These are phyloP conservation scores for Notarius quadriscutis DNA, from an alignment of 2,113 vertebrate genomes.

Conservation along the genomic window DNA sequence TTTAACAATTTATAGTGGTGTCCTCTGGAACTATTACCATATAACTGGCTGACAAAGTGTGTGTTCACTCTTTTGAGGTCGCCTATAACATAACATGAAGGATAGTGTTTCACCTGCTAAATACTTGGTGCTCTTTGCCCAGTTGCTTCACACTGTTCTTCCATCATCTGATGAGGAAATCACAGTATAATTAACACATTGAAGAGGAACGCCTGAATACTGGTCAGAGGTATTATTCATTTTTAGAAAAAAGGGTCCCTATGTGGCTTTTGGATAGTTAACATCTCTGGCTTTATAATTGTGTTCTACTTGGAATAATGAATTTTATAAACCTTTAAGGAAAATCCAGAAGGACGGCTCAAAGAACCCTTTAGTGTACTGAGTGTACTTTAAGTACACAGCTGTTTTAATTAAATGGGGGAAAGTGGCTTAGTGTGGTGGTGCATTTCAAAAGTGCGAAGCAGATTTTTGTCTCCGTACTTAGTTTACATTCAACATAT, in stretches of 20 bases:
- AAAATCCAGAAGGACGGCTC: not conserved
- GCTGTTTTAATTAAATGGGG: not conserved
- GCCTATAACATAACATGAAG: conserved; percentile 30
- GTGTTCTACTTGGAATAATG: not conserved
- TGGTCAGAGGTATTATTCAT: conserved; percentile 38
- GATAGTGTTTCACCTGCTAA: conserved; percentile 53
- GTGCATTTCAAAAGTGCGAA: not conserved
- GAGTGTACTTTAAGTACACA: not conserved
- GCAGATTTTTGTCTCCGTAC: not conserved
- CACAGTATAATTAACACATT: conserved; percentile 45
- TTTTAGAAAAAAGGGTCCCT: not conserved
- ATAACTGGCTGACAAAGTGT: not conserved
- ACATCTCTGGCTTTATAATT: not conserved
- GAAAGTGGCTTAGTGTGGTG: not conserved
- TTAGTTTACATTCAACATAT: not conserved
- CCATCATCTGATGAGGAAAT: conserved; percentile 43
- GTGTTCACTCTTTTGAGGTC: conserved; percentile 8
- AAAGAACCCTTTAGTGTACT: not conserved
- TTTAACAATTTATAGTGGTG: not conserved
- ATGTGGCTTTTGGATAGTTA: not conserved
- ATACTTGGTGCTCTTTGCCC: conserved; percentile 20
- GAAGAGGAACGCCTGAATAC: conserved; percentile 30
- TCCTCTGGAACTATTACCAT: conserved; percentile 10
- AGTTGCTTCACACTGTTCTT: conserved; percentile 34
- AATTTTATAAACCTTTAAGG: not conserved